Percentiles rank a stretch among this genome's conserved stretches.
Conservation (phyloP, 2,888 invertebrate species). For the Charanyca ferruginea region DNA sequence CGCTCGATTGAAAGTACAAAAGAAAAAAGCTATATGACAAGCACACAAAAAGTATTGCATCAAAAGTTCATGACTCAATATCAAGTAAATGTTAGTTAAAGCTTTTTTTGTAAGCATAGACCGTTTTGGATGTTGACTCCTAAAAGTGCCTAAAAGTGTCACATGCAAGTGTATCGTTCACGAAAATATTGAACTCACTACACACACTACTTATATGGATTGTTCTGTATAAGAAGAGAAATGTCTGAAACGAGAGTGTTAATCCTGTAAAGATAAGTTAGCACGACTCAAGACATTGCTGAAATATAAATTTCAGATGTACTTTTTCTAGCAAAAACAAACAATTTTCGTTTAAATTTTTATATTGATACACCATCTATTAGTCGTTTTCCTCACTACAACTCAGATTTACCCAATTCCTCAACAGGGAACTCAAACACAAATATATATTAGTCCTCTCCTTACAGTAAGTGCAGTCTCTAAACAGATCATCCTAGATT, state of each 20-base stretch:
- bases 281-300: constrained; percentile 21
- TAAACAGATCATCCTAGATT: not conserved
- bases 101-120: not conserved
- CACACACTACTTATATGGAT: too few relatives aligned
- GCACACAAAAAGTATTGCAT: constrained; percentile 9
- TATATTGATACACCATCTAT: too few relatives aligned
- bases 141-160: too few relatives aligned
- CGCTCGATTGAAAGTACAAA: constrained; percentile 29
- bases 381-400: constrained; percentile 2
- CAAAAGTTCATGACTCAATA: constrained; percentile 29
- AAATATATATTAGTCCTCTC: not conserved
- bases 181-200: too few relatives aligned
- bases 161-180: too few relatives aligned
- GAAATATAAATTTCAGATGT: constrained; percentile 34
- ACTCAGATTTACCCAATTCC: not conserved
- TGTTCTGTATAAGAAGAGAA: too few relatives aligned
- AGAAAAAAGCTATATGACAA: constrained; percentile 32
- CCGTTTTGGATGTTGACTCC: too few relatives aligned
- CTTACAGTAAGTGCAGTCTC: constrained; percentile 2
- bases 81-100: constrained; percentile 25
- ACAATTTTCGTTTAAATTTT: constrained; percentile 13
- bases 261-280: too few relatives aligned
- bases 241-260: too few relatives aligned
- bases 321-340: constrained; percentile 21
- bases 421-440: constrained; percentile 1